phyloP scores from a whole-genome alignment of 2,888 invertebrate genomes.

The Aphelenchoides bicaudatus region DNA sequence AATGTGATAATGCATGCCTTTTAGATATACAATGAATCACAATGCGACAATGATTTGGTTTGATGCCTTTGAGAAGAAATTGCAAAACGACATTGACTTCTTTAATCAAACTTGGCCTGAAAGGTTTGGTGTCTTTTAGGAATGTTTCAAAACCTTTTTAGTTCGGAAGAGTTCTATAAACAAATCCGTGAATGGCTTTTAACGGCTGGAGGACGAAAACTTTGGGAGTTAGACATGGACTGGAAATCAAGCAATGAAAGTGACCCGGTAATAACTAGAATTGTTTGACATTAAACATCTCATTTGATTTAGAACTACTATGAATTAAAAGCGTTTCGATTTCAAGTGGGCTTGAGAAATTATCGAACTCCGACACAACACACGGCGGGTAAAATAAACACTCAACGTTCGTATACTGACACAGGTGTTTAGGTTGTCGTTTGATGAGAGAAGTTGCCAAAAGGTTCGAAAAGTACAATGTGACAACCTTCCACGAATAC shows the following conservation, averaged over 20 bases:
- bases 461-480: slow-evolving; percentile 67
- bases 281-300: background rate
- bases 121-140: slow-evolving; percentile 21
- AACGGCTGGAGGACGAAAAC: slow-evolving; percentile 52
- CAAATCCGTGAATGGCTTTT: slow-evolving; percentile 55
- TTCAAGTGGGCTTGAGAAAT: slow-evolving; percentile 56
- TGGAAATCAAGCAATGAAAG: slow-evolving; percentile 62
- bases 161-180: slow-evolving; percentile 49
- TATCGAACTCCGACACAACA: slow-evolving; percentile 58
- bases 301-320: slow-evolving; percentile 28
- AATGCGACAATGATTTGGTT: slow-evolving; percentile 60
- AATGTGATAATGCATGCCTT: too few relatives aligned
- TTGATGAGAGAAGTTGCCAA: slow-evolving; percentile 50
- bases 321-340: slow-evolving; percentile 51
- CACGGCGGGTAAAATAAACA: slow-evolving; percentile 39
- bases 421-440: slow-evolving; percentile 62
- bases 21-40: slow-evolving; percentile 57
- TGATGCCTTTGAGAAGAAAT: slow-evolving; percentile 48
- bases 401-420: slow-evolving; percentile 38
- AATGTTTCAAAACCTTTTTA: slow-evolving; percentile 8
- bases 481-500: slow-evolving; percentile 87
- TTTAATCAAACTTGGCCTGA: slow-evolving; percentile 44
- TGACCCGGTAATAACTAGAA: background rate
- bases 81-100: slow-evolving; percentile 40
- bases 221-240: slow-evolving; percentile 59